Evolutionary conservation across 2,888 invertebrate species (phyloP), one percentile per base, ranked within the genome.

Genomic region (Lasioglossum vierecki): DNA sequence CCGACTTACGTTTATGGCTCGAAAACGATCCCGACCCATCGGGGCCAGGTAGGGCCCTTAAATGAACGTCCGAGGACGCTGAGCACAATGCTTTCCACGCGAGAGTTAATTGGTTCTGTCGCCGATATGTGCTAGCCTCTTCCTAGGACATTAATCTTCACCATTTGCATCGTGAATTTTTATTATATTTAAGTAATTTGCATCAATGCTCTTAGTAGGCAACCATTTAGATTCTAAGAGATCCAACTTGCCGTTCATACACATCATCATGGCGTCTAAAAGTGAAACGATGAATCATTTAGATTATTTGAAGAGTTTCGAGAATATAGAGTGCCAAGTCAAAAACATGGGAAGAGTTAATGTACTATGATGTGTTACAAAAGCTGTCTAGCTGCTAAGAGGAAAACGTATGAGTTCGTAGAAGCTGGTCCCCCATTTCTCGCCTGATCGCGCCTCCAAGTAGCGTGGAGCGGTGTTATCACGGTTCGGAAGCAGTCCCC

Each of bases 1-100:
- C 68, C 76, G 88, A 90, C 92, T 91, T 91, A 89, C 72, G 84
- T 80, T 87, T 78, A 89, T 84, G 78, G 82, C 83, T 86, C 86
- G 84, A 86, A 91, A 90, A 90, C 89, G 89, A 82, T 80, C 78
- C 90, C 76, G 60, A 70, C 68, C 39, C 39, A 71, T 63, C 68
- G 63, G 35, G 72, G 30, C 44, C 81, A 83, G 84, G 86, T 88
- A 80, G 70, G 63, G 11, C 39, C 41, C 30, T 6, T n/a, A 76
- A 76, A 77, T 30, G 30, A 80, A 81, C 73, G n/a, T 22, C 70
- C 13, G 57, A 66, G 11, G 22, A 73, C 9, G 9, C 35, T 30
- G 4, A 1, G 68, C 35, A 39, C 74, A 46, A 18, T 49, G 49
- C 6, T 44, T 39, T 46, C 53, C 0, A 8, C 15, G 8, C 6